These are phyloP conservation scores for Altica lythri DNA, from an alignment of 2,888 invertebrate species.

Conservation along the genomic window DNA sequence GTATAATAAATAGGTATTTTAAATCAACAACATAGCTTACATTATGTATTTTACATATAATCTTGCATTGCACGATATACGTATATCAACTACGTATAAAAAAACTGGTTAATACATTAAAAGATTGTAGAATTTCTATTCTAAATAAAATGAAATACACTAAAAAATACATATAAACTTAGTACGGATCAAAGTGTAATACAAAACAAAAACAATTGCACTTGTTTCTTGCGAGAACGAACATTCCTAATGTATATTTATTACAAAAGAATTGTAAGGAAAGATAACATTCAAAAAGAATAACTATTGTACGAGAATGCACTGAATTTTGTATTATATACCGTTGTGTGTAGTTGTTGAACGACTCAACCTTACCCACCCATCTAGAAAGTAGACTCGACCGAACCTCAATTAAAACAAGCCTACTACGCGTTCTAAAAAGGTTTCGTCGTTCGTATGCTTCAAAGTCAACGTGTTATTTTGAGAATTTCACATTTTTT, in stretches of 20 bases:
- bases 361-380: slow-evolving; percentile 40
- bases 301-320: slow-evolving; percentile 39
- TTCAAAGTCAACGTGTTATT: slow-evolving; percentile 40
- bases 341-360: slow-evolving; percentile 36
- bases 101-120: too few relatives aligned
- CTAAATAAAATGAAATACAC: too few relatives aligned
- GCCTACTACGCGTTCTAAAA: slow-evolving; percentile 54
- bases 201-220: slow-evolving; percentile 30
- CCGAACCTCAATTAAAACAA: slow-evolving; percentile 56
- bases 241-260: slow-evolving; percentile 22
- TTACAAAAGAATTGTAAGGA: slow-evolving; percentile 31
- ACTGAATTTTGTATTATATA: slow-evolving; percentile 40
- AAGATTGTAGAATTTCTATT: too few relatives aligned
- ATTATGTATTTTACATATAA: too few relatives aligned
- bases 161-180: too few relatives aligned
- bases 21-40: too few relatives aligned
- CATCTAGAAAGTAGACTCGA: slow-evolving; percentile 53
- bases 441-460: slow-evolving; percentile 41
- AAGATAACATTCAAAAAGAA: slow-evolving; percentile 37
- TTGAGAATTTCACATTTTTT: slow-evolving; percentile 31
- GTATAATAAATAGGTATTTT: too few relatives aligned
- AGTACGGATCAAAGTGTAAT: slow-evolving; percentile 5
- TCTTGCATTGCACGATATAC: too few relatives aligned
- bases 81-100: too few relatives aligned
- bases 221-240: slow-evolving; percentile 31